A percentile compares a stretch with the other conserved stretches of the same genome.
phyloP scores from a whole-genome alignment of 2,113 vertebrate genomes.

The Piprites chloris region DNA sequence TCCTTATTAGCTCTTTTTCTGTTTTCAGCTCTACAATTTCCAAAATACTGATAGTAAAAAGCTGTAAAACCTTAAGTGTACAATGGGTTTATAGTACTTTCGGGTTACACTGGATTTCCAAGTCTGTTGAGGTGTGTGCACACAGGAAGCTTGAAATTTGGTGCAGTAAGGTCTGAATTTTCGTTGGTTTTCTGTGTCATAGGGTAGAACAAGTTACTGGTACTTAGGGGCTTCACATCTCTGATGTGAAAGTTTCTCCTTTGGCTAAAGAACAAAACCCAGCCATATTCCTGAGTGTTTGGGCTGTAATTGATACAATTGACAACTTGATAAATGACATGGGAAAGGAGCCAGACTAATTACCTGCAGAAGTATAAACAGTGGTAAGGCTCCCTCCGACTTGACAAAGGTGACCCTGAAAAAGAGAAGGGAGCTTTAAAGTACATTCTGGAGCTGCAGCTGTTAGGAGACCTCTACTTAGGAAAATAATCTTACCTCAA shows the following conservation, averaged over 20 bases:
- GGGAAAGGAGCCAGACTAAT: constrained; percentile 45
- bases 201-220: not conserved
- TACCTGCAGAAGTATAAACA: constrained; percentile 51
- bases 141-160: not conserved
- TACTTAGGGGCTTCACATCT: not conserved
- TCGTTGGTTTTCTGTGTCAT: not conserved
- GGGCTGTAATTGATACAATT: constrained; percentile 49
- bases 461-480: constrained; percentile 23
- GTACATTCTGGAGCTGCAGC: constrained; percentile 38
- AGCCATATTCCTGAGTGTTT: not conserved
- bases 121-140: not conserved
- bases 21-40: not conserved
- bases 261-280: not conserved
- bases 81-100: not conserved
- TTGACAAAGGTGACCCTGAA: constrained; percentile 54
- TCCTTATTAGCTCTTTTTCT: not conserved
- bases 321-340: constrained; percentile 43
- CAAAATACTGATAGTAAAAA: not conserved
- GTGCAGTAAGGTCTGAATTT: not conserved
- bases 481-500: constrained; percentile 56
- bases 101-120: not conserved
- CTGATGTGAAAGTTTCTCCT: not conserved
- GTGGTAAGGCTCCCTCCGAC: not conserved
- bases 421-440: constrained; percentile 32
- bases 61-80: accelerated